Evolutionary conservation across 2,888 invertebrate genomes (phyloP), one percentile per base, ranked within the genome.

Genomic region (Tenthredo scrophulariae): DNA sequence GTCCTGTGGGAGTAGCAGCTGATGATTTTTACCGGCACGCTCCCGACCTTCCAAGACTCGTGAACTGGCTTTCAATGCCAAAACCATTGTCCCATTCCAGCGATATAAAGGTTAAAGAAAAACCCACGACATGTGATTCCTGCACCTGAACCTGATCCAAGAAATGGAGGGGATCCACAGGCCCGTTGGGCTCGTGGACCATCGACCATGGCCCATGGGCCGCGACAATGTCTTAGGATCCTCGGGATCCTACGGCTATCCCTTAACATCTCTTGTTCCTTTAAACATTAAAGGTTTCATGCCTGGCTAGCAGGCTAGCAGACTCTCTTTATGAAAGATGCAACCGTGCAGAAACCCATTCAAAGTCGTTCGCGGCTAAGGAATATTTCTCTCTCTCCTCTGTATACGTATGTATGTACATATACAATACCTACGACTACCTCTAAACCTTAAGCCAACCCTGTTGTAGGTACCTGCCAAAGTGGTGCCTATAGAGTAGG

Each of bases 71-170:
- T 82, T 85, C 67, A 70, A 65, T 77, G 82, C 82, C 70, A 83
- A 85, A 83, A 70, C 54, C 80, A 26, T 65, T 70, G 85, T 70
- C 50, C 84, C 37, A 37, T 46, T 40, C 46, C 58, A 29, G 88
- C 79, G 86, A 85, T 77, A 22, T 62, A 26, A 80, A 62, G 62
- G 80, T 82, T 65, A 85, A 75, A 82, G 75, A 67, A 84, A 83
- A 84, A 86, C 77, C 86, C 84, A 86, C 86, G 87, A 90, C 89
- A 89, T 86, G 88, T 87, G 89, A 90, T 90, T 89, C 88, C 88
- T 88, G 87, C 88, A 89, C 88, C 87, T 89, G 86, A 89, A 87
- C 80, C 50, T 37, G 77, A 70, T 70, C 79, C 18, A 46, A 37
- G 58, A 33, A 79, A 37, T 40, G 22, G 58, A 40, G 62, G 40